Evolutionary conservation across 1,140 invertebrate species (phyloP), one percentile per base, ranked within the genome.

Genomic region (Penaeus chinensis): DNA sequence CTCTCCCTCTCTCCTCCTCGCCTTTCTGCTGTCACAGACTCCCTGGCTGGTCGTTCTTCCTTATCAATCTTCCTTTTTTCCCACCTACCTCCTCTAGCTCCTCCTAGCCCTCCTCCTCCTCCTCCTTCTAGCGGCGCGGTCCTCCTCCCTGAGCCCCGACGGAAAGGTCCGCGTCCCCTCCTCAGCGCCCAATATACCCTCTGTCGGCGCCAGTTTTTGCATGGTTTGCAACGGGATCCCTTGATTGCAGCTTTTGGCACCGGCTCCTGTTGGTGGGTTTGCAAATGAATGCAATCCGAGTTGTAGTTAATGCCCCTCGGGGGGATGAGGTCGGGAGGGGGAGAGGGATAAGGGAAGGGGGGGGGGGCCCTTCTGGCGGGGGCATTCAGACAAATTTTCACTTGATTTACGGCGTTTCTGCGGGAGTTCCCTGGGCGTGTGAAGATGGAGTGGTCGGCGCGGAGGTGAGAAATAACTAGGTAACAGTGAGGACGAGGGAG

Each of bases 241-340:
- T 76, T 76, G 80, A 87, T 82, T 82, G 79, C 78, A 82, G 85
- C 86, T 47, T 82, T 82, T 83, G 85, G 79, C 60, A 71, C 54
- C 80, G 69, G 24, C 86, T 74, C 86, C 80, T 82, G 81, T 74
- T 87, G 86, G 80, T 82, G 80, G 85, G 71, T 82, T 82, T 71
- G 86, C 74, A 82, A 77, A 83, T 83, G 80, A 87, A 83, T 87
- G 81, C 86, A 77, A 82, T 78, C 47, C 82, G 71, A 78, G 74
- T 79, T 66, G 80, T 27, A 78, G 60, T 87, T 77, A 74, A 82
- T 82, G 80, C 80, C 74, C 42, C 22, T 32, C 54, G 71, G 69
- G 86, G 61, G 81, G 66, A 27, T 71, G 84, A 80, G 62, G 65
- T 80, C 22, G 18, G 74, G 32, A 20, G 5, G 47, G 20, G 27